Evolutionary conservation across 2,888 invertebrate species (phyloP), one percentile per base, ranked within the genome.

Genomic region (Drosophila paranaensis): DNA sequence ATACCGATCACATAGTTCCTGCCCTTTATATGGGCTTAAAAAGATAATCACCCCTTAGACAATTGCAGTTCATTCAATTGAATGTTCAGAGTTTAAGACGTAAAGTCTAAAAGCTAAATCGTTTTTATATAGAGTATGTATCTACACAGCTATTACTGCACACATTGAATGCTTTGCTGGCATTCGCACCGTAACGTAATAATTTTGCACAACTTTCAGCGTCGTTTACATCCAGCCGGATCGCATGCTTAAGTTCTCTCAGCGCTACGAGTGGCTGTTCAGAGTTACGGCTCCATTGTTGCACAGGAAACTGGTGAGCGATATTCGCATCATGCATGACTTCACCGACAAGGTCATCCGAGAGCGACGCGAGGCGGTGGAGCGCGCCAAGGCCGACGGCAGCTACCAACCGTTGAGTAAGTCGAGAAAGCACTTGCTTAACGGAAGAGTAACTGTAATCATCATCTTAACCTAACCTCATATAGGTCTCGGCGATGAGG

Each of bases 281-380:
- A 75, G 70, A 40, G 62, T 89, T 16, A 77, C 82, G n/a, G 65
- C 82, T 6, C 88, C 88, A 3, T 33, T 65, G 33, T 48, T 75
- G 42, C 75, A 90, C 58, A 60, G 65, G 25, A 71, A 77, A 25
- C 65, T 90, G 39, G 54, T 68, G 42, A 61, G 50, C n/a, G 75
- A 81, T 57, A 80, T 90, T 54, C 65, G 81, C 71, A 79, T 79
- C 46, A 82, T 90, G 77, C 90, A 90, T 61, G 75, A 84, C 58
- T 90, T 91, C 71, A 91, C 91, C 48, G 79, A 87, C 64, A 77
- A 82, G 71, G 82, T 90, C 57, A 90, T 90, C 37, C 64, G 87
- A 27, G 85, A 90, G 71, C 77, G 90, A 6, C 75, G 90, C 10
- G 63, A 35, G 40, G 60, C 73, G 6, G 67, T 89, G 60, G 77